Percentiles rank a stretch among this genome's conserved stretches.
These are phyloP conservation scores for Dolichomitus sp. DNA, from an alignment of 2,888 invertebrate species.

Conservation along the genomic window DNA sequence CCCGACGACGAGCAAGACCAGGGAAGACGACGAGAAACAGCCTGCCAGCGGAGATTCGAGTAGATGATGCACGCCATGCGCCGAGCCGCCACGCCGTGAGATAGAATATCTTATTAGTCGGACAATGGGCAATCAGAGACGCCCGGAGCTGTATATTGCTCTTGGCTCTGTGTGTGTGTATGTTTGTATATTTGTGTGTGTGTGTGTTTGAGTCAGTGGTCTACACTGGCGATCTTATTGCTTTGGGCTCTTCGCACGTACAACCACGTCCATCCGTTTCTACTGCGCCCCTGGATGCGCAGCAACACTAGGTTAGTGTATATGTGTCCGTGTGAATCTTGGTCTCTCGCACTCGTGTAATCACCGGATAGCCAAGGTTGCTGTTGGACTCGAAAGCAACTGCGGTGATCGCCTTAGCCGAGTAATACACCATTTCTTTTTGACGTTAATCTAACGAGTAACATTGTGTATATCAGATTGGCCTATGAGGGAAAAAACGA, in stretches of 20 bases:
- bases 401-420: constrained; percentile 15
- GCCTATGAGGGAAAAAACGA: too few species aligned
- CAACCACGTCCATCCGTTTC: constrained; percentile 71
- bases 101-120: constrained; percentile 85
- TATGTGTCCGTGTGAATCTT: constrained; percentile 10
- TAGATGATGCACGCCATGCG: constrained; percentile 58
- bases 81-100: constrained; percentile 63
- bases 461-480: neutral
- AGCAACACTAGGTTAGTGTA: neutral
- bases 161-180: constrained; percentile 73
- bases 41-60: constrained; percentile 45
- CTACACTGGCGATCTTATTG: constrained; percentile 45
- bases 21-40: constrained; percentile 43
- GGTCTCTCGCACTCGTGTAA: constrained; percentile 27
- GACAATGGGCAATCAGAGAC: constrained; percentile 85
- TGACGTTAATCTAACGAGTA: neutral
- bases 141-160: constrained; percentile 76
- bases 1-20: constrained; percentile 26
- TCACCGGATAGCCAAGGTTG: constrained; percentile 22
- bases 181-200: neutral
- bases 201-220: constrained; percentile 22
- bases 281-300: constrained; percentile 62
- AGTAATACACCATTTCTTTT: constrained; percentile 2
- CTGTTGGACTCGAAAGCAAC: constrained; percentile 12
- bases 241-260: constrained; percentile 50